phyloP scores from a whole-genome alignment of 1,140 invertebrate genomes.

The Dufourea novaeangliae region DNA sequence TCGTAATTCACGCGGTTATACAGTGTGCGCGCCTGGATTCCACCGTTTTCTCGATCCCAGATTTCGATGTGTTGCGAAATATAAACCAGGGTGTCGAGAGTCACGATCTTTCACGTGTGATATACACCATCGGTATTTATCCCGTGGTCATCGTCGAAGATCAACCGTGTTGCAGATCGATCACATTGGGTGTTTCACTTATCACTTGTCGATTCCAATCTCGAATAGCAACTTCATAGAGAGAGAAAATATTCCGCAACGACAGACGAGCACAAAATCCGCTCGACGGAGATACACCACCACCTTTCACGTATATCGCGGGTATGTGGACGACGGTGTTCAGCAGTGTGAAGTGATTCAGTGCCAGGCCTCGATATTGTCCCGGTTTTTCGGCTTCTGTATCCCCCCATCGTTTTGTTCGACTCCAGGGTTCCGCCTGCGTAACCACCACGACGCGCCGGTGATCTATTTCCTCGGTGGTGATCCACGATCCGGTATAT shows the following conservation, averaged over 20 bases:
- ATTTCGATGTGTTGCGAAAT: not conserved
- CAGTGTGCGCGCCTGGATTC: no score
- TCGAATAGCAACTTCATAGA: not conserved
- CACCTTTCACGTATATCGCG: not conserved
- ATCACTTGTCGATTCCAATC: no score
- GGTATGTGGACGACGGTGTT: slow-evolving; percentile 26
- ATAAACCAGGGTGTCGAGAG: not conserved
- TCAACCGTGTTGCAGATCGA: no score
- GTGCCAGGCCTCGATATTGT: slow-evolving; percentile 21
- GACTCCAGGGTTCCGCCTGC: not conserved
- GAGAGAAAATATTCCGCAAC: no score
- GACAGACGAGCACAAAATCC: not conserved
- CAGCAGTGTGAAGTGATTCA: slow-evolving; percentile 49
- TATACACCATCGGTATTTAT: no score
- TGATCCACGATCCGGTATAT: slow-evolving; percentile 56
- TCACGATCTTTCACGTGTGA: not conserved
- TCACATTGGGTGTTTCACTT: no score
- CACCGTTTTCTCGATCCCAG: not conserved
- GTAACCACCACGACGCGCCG: slow-evolving; percentile 57
- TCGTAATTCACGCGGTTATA: slow-evolving; percentile 4
- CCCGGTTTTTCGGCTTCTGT: not conserved
- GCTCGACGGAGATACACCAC: not conserved
- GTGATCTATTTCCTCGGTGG: slow-evolving; percentile 58
- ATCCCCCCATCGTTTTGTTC: not conserved
- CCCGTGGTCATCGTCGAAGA: not conserved